Percentiles rank a stretch among this genome's conserved stretches.
Conservation (phyloP, 2,113 vertebrate species). For the Zosterops pallidus region DNA sequence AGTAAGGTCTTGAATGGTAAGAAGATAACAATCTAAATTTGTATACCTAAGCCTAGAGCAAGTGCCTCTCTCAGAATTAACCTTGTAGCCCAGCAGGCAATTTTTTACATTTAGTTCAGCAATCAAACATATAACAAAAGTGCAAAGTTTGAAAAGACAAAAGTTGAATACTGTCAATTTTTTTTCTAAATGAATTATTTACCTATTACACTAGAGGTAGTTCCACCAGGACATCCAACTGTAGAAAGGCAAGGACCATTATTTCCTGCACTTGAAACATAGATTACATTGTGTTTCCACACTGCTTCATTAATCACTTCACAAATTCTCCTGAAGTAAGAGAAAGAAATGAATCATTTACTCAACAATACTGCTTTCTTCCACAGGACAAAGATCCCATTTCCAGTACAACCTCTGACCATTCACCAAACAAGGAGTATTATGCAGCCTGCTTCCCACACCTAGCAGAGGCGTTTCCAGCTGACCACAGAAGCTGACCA, state of each 20-base stretch:
- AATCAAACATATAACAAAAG: not conserved
- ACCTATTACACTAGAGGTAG: slow-evolving; percentile 95
- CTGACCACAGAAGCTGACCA: not conserved
- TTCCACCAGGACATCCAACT: slow-evolving; percentile 96
- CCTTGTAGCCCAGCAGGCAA: not conserved
- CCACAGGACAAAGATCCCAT: not conserved
- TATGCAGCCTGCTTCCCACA: not conserved
- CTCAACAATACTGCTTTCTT: not conserved
- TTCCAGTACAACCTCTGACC: not conserved
- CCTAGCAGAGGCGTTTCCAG: not conserved
- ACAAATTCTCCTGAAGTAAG: slow-evolving; percentile 89
- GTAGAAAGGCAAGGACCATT: slow-evolving; percentile 97
- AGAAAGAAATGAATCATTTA: not conserved
- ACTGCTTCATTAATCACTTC: slow-evolving; percentile 97
- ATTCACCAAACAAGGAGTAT: not conserved
- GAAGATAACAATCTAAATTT: not conserved
- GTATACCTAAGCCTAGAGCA: not conserved
- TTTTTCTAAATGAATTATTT: not conserved
- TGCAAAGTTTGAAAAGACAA: not conserved
- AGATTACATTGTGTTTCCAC: slow-evolving; percentile 95
- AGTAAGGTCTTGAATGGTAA: not conserved
- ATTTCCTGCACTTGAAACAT: slow-evolving; percentile 96
- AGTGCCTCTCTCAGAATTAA: not conserved
- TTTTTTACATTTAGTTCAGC: not conserved
- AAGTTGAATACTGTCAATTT: not conserved